These are phyloP conservation scores for Elachura formosa DNA, from an alignment of 2,113 vertebrate species.

Conservation along the genomic window DNA sequence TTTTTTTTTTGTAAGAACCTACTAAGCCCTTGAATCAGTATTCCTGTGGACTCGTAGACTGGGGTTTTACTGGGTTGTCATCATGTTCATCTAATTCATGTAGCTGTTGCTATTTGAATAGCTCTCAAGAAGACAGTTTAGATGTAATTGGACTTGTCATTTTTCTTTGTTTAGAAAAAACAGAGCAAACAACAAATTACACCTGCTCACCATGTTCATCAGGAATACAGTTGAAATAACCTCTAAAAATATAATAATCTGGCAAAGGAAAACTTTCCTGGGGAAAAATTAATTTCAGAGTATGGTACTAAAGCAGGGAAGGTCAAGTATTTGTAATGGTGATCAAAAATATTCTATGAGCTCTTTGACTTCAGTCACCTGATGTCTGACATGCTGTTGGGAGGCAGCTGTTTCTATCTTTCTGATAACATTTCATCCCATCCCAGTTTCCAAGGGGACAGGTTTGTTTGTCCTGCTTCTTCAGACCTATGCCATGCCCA, in stretches of 20 bases:
- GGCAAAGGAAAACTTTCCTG: not conserved
- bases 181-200: accelerated
- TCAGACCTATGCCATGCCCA: not conserved
- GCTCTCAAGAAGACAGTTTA: not conserved
- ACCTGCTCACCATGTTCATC: accelerated
- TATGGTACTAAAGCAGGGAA: not conserved
- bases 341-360: not conserved
- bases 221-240: not conserved
- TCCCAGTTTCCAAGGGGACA: not conserved
- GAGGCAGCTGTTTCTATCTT: not conserved
- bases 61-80: not conserved
- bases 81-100: not conserved
- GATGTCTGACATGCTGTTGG: not conserved
- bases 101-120: not conserved
- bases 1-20: not conserved
- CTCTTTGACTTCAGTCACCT: not conserved
- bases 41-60: not conserved
- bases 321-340: not conserved
- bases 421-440: not conserved
- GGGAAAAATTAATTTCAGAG: not conserved
- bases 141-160: not conserved
- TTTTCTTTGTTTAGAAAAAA: not conserved
- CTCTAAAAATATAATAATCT: not conserved
- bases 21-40: not conserved
- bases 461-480: not conserved